Evolutionary conservation across 2,888 invertebrate species (phyloP).

Genomic region (Cremastinae sp.): DNA sequence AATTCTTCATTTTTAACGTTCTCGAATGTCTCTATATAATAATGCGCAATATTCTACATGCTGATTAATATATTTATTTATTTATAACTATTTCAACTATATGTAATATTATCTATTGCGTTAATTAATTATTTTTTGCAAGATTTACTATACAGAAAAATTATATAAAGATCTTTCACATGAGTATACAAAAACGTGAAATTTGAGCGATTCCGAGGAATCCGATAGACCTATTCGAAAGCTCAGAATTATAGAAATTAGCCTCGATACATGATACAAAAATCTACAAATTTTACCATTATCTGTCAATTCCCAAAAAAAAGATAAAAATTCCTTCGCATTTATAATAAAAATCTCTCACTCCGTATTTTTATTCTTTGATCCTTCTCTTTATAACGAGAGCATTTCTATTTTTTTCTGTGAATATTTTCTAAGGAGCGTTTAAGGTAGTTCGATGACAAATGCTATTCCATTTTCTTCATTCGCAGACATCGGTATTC

Average conservation of each 20-base stretch:
- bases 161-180: conserved; percentile 40
- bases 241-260: too few relatives aligned
- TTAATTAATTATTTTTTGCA: conserved; percentile 18
- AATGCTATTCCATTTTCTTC: too few relatives aligned
- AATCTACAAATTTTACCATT: background rate
- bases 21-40: background rate
- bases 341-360: background rate
- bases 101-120: too few relatives aligned
- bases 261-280: too few relatives aligned
- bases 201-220: background rate
- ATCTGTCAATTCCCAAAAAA: background rate
- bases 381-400: too few relatives aligned
- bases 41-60: background rate
- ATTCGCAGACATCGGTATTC: too few relatives aligned
- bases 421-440: too few relatives aligned
- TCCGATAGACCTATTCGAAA: background rate
- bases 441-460: too few relatives aligned
- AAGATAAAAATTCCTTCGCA: background rate
- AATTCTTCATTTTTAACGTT: background rate
- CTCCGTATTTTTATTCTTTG: background rate
- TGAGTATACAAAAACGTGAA: conserved; percentile 34
- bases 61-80: conserved; percentile 10
- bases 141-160: conserved; percentile 52
- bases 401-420: too few relatives aligned
- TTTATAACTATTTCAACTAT: background rate